Percentiles rank a stretch among this genome's conserved stretches.
These are phyloP conservation scores for Poicephalus meyeri DNA, from an alignment of 2,113 vertebrate genomes.

Conservation along the genomic window DNA sequence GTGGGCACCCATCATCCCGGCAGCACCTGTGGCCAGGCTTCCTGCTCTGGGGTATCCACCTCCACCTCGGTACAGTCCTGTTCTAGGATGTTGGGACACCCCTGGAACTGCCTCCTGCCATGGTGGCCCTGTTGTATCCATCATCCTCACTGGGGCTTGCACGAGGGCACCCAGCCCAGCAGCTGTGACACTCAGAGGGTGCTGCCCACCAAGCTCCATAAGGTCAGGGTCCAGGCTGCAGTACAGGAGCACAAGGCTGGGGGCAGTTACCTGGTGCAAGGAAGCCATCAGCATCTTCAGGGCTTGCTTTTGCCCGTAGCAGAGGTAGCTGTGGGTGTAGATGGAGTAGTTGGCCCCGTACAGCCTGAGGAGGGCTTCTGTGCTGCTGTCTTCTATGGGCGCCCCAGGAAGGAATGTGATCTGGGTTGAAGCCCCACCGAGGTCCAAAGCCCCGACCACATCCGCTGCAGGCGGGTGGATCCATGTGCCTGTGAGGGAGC, in stretches of 20 bases:
- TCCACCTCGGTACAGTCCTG: neutral
- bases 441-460: slow-evolving; percentile 76
- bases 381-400: slow-evolving; percentile 49
- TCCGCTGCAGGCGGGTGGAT: too few species aligned
- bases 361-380: slow-evolving; percentile 56
- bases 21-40: neutral
- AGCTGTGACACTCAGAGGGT: fast-evolving
- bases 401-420: slow-evolving; percentile 77
- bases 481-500: too few species aligned
- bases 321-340: slow-evolving; percentile 84
- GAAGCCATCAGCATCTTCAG: slow-evolving; percentile 66
- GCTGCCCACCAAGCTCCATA: neutral
- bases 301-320: slow-evolving; percentile 76
- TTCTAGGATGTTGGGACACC: neutral
- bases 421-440: slow-evolving; percentile 84
- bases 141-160: neutral
- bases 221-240: neutral
- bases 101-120: neutral
- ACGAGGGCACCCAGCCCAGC: neutral
- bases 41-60: neutral
- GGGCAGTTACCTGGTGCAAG: slow-evolving; percentile 58
- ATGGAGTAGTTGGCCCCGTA: slow-evolving; percentile 73
- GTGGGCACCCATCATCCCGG: neutral
- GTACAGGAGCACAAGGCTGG: neutral
- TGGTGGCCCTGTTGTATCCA: neutral